Evolutionary conservation across 2,888 invertebrate genomes (phyloP), one percentile per base, ranked within the genome.

Genomic region (Drosophila leonis): DNA sequence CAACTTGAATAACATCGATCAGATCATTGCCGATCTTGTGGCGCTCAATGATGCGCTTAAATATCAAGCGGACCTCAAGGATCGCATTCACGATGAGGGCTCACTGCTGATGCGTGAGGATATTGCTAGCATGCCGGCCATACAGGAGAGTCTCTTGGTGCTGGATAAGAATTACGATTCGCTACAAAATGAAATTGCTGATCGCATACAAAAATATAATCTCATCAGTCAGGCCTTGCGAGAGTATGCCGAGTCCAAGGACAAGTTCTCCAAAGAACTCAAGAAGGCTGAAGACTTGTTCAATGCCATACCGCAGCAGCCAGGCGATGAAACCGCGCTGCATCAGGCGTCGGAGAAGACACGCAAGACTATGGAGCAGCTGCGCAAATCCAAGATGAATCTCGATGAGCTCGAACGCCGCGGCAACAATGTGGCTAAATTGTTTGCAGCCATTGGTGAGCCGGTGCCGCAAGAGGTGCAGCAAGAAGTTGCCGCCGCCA

Each of bases 111-210:
- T 97, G 95, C 95, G 96, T 90, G 96, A 97, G 93, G 96, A 98
- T 93, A 95, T 97, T 88, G 95, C 95, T 59, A 96, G 96, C 80
- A 95, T 96, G 92, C 95, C 96, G 0, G 95, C 95, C 0, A 96
- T 98, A 69, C 98, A 98, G 92, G 96, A 96, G 81, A 95, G 96
- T 52, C 93, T 98, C 0, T 94, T 97, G 0, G 95, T 96, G 1
- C 95, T 97, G 46, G 97, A 98, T 88, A 95, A 95, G 63, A 96
- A 95, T 78, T 98, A 97, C 95, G 97, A 97, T 90, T 96, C 96
- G 92, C 94, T 97, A 1, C 95, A 96, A 59, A 96, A 97, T 77
- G 94, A 95, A 60, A 95, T 97, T 27, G 94, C 95, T 62, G 96
- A 97, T 68, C 95, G 96, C 64, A 96, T 96, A 84, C 95, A 96